Percentiles rank a stretch among this genome's conserved stretches.
These are phyloP conservation scores for Eupeodes luniger DNA, from an alignment of 2,888 invertebrate species.

Conservation along the genomic window DNA sequence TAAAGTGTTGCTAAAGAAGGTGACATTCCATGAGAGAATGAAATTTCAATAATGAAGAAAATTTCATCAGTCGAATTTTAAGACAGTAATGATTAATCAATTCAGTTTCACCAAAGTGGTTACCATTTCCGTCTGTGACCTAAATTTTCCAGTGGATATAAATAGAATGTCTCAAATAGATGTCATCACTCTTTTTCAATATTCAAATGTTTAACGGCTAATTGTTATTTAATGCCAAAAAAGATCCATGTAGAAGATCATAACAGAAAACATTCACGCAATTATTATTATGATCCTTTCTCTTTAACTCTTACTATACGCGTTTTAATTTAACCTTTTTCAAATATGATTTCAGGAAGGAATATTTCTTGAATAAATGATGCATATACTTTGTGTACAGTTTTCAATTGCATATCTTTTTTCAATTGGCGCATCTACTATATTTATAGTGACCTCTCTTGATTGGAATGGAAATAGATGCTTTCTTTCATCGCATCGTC, in stretches of 20 bases:
- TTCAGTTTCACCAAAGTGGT: neutral
- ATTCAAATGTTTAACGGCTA: conserved; percentile 51
- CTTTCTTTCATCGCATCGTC: conserved; percentile 57
- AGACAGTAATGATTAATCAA: too few species aligned
- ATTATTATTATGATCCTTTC: conserved; percentile 55
- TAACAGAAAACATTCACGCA: neutral
- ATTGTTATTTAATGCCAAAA: conserved; percentile 40
- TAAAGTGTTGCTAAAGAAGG: too few species aligned
- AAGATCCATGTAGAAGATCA: neutral
- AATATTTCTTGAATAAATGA: conserved; percentile 12
- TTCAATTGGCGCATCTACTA: neutral
- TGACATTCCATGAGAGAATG: too few species aligned
- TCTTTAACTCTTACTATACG: conserved; percentile 21
- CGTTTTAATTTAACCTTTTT: neutral
- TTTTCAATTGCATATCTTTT: conserved; percentile 37
- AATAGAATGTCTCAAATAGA: conserved; percentile 30
- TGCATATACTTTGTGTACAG: neutral
- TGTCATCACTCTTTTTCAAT: conserved; percentile 44
- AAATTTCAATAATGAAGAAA: too few species aligned
- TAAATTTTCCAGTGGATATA: neutral
- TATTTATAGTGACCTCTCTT: conserved; percentile 46
- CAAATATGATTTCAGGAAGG: conserved; percentile 7
- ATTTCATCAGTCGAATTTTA: too few species aligned
- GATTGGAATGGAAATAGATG: conserved; percentile 60
- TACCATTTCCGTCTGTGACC: neutral